These are phyloP conservation scores for Leptobrachium leishanense DNA, from an alignment of 2,113 vertebrate species.

Conservation along the genomic window DNA sequence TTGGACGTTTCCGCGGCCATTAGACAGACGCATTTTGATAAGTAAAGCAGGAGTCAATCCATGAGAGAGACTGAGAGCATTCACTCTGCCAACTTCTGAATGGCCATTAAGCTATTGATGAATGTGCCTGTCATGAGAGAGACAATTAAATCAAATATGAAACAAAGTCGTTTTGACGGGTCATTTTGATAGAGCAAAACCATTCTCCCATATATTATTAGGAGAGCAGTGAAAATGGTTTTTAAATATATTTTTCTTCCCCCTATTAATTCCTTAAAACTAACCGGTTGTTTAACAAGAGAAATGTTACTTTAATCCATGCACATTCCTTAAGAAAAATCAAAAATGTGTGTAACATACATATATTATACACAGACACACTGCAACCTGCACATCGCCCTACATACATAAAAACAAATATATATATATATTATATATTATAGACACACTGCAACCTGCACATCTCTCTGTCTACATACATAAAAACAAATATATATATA, in stretches of 20 bases:
- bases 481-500: too few species aligned
- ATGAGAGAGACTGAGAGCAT: constrained; percentile 95
- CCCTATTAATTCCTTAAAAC: constrained; percentile 72
- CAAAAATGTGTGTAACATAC: too few species aligned
- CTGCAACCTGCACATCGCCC: too few species aligned
- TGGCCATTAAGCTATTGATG: constrained; percentile 99
- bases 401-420: too few species aligned
- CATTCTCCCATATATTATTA: constrained; percentile 89
- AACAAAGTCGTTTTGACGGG: constrained; percentile 98
- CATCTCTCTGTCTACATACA: too few species aligned
- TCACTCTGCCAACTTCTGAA: constrained; percentile 96
- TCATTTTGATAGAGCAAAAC: constrained; percentile 93
- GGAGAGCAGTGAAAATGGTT: constrained; percentile 83
- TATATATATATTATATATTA: too few species aligned
- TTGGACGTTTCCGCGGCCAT: constrained; percentile 74
- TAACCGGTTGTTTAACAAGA: constrained; percentile 61
- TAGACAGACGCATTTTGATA: constrained; percentile 97
- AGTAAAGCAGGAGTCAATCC: constrained; percentile 85
- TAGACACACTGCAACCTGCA: too few species aligned
- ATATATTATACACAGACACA: too few species aligned
- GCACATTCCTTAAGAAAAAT: too few species aligned
- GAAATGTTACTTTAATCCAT: too few species aligned
- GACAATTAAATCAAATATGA: constrained; percentile 99
- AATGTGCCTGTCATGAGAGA: constrained; percentile 99
- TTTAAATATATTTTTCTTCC: constrained; percentile 36